Base-by-base conservation (phyloP, 2,113 vertebrate species). In the Sitta europaea region DNA sequence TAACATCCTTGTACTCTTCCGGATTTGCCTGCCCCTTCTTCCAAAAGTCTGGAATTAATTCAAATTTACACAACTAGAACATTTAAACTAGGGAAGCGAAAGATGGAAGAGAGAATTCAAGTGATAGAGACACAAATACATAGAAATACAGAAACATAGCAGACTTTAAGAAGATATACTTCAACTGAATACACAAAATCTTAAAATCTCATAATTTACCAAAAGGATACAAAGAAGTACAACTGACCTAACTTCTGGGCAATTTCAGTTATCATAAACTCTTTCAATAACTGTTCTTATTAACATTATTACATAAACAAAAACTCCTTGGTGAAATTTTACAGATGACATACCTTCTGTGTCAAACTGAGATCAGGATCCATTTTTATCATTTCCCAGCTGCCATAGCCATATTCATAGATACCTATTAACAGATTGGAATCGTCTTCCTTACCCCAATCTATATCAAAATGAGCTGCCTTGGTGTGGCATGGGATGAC, bases 371-470 rank as follows among this genome's bases (percentile, higher is more conserved):
- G 99, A 96, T 99, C 99, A 20, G 99, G 99, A 92, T 99, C 99
- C 99, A 99, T 99, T 98, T 99, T 99, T 94, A 99, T 99, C 99
- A 99, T 99, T 98, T 99, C 99, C 99, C 99, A 99, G 98, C 99
- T 99, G 84, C 99, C 99, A 71, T 99, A 99, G 7, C 99, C 99
- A 62, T 99, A 99, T 93, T 99, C 99, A 33, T 99, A 99, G 94
- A 99, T 99, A 4, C 99, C 99, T 95, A 99, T 98, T 86, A 99
- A 98, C 73, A 99, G 97, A 94, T 99, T 99, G 54, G 99, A 99
- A 95, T 99, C 99, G 75, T 99, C 99, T 94, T 99, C 99, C 96
- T 99, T 99, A 76, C 98, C 98, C 99, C 99, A 99, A 8, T 99
- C 99, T 72, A 99, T 99, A 97, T 99, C 99, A 98, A 99, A 99